A percentile compares a stretch with the other conserved stretches of the same genome.
Conservation (phyloP, 2,888 invertebrate species). For the Terebella lapidaria region DNA sequence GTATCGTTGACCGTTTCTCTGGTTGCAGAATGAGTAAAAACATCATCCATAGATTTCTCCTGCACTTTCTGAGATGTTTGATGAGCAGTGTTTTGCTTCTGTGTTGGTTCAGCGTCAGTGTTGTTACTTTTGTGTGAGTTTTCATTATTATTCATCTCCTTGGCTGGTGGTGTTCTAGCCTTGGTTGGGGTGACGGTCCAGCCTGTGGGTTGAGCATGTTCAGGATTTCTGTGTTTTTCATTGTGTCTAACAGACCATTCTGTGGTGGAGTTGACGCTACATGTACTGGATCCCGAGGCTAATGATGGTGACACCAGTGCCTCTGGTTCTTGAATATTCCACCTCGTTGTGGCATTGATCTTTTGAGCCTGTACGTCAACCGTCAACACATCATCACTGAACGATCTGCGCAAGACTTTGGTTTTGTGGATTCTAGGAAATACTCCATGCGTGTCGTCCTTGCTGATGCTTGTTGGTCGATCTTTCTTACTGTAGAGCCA, state of each 20-base stretch:
- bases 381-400: constrained; percentile 9
- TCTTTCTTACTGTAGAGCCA: not conserved
- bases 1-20: not conserved
- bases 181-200: not conserved
- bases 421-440: not conserved
- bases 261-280: constrained; percentile 49
- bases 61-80: not conserved
- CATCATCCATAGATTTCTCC: not conserved
- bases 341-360: constrained; percentile 40
- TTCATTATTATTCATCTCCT: not conserved
- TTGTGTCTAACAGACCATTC: constrained; percentile 37
- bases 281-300: constrained; percentile 41
- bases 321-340: constrained; percentile 42
- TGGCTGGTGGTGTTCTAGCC: not conserved
- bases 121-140: too few species aligned
- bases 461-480: not conserved
- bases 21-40: not conserved
- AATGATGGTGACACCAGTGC: constrained; percentile 41
- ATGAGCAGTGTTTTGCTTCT: not conserved
- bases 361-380: constrained; percentile 19
- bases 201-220: not conserved
- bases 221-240: not conserved
- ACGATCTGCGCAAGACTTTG: not conserved
- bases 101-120: not conserved
- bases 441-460: not conserved